A percentile compares a stretch with the other conserved stretches of the same genome.
These are phyloP conservation scores for Crypturellus undulatus DNA, from an alignment of 2,113 vertebrate genomes.

Conservation along the genomic window DNA sequence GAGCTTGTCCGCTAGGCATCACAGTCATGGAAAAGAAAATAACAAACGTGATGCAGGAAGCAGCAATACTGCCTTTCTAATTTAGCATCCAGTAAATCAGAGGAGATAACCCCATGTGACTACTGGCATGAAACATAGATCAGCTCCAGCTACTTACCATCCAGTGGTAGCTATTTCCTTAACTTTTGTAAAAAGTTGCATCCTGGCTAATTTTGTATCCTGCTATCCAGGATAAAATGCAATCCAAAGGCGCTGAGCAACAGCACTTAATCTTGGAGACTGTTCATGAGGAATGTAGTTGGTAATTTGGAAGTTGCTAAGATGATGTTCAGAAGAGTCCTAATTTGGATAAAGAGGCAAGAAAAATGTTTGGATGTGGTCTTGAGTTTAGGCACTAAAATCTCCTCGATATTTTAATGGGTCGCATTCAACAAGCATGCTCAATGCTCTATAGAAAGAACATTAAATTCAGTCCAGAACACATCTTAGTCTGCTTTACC, in stretches of 20 bases:
- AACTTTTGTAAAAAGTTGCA: not conserved
- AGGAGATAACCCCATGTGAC: not conserved
- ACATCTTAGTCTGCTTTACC: not conserved
- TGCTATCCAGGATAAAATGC: not conserved
- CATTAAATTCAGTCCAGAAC: not conserved
- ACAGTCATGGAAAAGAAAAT: conserved; percentile 70
- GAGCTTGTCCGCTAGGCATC: not conserved
- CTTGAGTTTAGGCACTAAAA: not conserved
- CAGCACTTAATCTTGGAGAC: not conserved
- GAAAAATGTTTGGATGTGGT: not conserved
- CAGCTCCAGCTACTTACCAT: not conserved
- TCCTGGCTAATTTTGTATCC: not conserved
- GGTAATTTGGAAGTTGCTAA: not conserved
- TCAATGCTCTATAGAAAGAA: not conserved
- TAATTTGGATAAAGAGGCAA: not conserved
- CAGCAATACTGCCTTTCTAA: conserved; percentile 42
- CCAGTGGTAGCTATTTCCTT: not conserved
- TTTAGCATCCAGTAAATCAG: not conserved
- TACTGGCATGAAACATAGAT: not conserved
- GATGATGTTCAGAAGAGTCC: not conserved
- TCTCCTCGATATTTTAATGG: not conserved
- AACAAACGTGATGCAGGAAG: conserved; percentile 62
- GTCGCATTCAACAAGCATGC: not conserved
- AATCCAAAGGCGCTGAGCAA: not conserved
- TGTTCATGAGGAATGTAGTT: not conserved